phyloP scores from a whole-genome alignment of 2,113 vertebrate genomes.

The Callipepla squamata region DNA sequence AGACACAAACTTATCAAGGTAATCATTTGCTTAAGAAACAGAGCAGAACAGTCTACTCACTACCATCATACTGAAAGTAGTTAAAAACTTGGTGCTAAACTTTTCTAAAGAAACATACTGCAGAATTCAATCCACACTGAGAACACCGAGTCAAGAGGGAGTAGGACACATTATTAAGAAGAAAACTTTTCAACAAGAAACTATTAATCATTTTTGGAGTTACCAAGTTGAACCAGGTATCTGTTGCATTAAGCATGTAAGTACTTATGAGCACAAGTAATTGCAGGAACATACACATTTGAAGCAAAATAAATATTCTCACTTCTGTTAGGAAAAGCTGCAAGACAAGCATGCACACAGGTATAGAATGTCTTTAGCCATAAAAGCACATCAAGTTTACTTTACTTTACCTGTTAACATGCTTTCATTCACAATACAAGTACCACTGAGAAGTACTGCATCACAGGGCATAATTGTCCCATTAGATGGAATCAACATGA shows the following conservation, averaged over 20 bases:
- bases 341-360: not conserved
- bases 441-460: constrained; percentile 92
- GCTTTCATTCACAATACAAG: constrained; percentile 98
- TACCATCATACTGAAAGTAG: not conserved
- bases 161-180: not conserved
- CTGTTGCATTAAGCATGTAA: not conserved
- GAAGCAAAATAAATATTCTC: not conserved
- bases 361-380: not conserved
- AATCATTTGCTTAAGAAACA: not conserved
- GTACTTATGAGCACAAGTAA: not conserved
- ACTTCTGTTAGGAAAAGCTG: not conserved
- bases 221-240: not conserved
- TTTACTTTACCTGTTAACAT: constrained; percentile 97
- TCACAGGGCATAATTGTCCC: constrained; percentile 98
- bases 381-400: not conserved
- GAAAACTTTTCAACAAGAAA: not conserved
- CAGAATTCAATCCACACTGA: not conserved
- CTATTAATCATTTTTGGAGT: not conserved
- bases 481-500: constrained; percentile 92
- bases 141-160: not conserved
- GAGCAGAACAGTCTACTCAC: not conserved
- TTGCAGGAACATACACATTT: not conserved
- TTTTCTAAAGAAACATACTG: not conserved
- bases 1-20: not conserved
- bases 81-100: not conserved